Percentiles rank a stretch among this genome's conserved stretches.
These are phyloP conservation scores for Papilio elwesi DNA, from an alignment of 2,888 invertebrate genomes.

Conservation along the genomic window DNA sequence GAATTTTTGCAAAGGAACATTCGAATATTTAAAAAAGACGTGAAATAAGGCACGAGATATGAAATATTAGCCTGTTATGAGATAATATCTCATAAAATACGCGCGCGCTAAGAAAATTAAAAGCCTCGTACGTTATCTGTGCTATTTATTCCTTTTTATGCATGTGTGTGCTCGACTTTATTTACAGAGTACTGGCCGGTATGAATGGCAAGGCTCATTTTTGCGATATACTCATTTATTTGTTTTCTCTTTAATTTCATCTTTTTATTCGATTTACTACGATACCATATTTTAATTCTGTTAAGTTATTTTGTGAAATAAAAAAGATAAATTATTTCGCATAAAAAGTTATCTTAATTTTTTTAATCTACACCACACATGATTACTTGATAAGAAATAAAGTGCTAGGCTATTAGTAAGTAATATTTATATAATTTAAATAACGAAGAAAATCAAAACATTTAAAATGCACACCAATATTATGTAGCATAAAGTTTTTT, in stretches of 20 bases:
- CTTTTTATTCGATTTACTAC: too few relatives aligned
- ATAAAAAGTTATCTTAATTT: too few relatives aligned
- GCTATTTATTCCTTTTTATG: not conserved
- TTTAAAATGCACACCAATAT: not conserved
- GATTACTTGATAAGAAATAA: too few relatives aligned
- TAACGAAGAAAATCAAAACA: not conserved
- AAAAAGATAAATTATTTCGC: too few relatives aligned
- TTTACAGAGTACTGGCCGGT: slow-evolving; percentile 23
- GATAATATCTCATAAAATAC: slow-evolving; percentile 30
- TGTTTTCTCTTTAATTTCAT: not conserved
- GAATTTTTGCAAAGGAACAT: not conserved
- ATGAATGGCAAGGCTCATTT: slow-evolving; percentile 30
- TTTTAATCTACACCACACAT: too few relatives aligned
- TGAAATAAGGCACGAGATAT: slow-evolving; percentile 28
- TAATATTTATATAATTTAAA: too few relatives aligned
- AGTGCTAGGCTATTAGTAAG: too few relatives aligned
- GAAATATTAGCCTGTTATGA: slow-evolving; percentile 34
- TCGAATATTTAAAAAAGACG: not conserved
- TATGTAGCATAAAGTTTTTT: not conserved
- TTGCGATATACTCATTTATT: slow-evolving; percentile 11
- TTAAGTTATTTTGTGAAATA: too few relatives aligned
- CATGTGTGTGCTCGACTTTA: slow-evolving; percentile 23
- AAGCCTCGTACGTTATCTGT: slow-evolving; percentile 29
- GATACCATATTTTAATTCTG: too few relatives aligned
- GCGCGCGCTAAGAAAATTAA: slow-evolving; percentile 26